Percentiles rank a stretch among this genome's conserved stretches.
These are phyloP conservation scores for Chondrosia reniformis DNA, from an alignment of 37 sponge, comb jelly and placozoan genomes.

Conservation along the genomic window DNA sequence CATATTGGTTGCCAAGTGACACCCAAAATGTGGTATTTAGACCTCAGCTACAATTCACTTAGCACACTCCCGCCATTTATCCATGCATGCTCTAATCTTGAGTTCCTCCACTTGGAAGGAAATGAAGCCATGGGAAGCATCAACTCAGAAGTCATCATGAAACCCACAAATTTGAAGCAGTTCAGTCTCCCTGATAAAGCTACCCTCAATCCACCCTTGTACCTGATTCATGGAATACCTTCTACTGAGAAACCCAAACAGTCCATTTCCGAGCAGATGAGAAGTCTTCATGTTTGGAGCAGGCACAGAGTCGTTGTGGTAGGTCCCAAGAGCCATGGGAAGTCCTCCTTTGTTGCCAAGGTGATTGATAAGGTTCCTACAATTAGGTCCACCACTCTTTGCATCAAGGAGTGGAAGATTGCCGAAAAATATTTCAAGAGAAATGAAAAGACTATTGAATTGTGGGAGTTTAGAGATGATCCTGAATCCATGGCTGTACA, in stretches of 20 bases:
- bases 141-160: constrained; percentile 16
- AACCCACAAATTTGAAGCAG: not conserved
- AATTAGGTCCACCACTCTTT: not conserved
- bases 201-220: constrained; percentile 48
- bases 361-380: constrained; percentile 19
- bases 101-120: constrained; percentile 31
- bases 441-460: constrained; percentile 27
- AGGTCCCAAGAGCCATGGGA: constrained; percentile 49
- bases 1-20: not conserved
- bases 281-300: constrained; percentile 18
- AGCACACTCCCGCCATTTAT: constrained; percentile 27
- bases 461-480: constrained; percentile 67
- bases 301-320: constrained; percentile 45
- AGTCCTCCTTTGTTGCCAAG: constrained; percentile 32
- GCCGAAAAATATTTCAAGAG: constrained; percentile 18
- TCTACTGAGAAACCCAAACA: constrained; percentile 18
- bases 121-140: constrained; percentile 31
- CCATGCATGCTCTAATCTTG: constrained; percentile 16
- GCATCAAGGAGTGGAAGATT: not conserved
- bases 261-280: constrained; percentile 23
- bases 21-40: constrained; percentile 47
- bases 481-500: constrained; percentile 32
- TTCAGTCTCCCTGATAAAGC: constrained; percentile 9
- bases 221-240: no score
- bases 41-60: constrained; percentile 48